Conservation (phyloP, 2,797 vertebrate genomes). For the Gymnoscopelus braueri region DNA sequence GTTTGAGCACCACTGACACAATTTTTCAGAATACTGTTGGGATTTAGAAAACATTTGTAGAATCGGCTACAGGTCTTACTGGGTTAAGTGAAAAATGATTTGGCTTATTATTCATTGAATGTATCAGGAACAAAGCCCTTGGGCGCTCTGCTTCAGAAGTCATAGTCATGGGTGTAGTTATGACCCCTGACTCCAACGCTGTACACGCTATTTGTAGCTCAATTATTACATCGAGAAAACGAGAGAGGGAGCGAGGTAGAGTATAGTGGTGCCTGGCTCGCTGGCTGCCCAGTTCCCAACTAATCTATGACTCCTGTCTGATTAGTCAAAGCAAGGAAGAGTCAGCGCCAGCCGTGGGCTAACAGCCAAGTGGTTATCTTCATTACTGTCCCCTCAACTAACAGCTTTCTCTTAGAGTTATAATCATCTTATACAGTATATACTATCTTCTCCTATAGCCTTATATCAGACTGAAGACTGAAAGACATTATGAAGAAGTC, state of each 20-base stretch:
- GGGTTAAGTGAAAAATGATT: constrained; percentile 36
- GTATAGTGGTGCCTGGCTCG: constrained; percentile 8
- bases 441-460: no score
- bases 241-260: constrained; percentile 6
- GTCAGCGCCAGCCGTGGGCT: constrained; percentile 29
- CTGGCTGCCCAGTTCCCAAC: constrained; percentile 26
- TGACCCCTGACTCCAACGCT: constrained; percentile 2
- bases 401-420: constrained; percentile 31
- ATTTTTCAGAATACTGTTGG: no score
- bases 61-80: no score
- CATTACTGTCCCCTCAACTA: constrained; percentile 57
- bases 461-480: no score
- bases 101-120: constrained; percentile 57
- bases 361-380: constrained; percentile 58
- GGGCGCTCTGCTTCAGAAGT: constrained; percentile 50
- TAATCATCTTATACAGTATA: constrained; percentile 40
- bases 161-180: constrained; percentile 36
- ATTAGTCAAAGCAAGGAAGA: constrained; percentile 50
- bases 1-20: no score
- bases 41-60: no score
- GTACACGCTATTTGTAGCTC: constrained; percentile 50
- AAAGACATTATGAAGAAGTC: no score
- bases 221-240: constrained; percentile 54
- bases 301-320: constrained; percentile 56
- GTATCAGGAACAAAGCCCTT: constrained; percentile 48